phyloP scores from a whole-genome alignment of 1,140 invertebrate genomes.

The Thereuonema tuberculata region DNA sequence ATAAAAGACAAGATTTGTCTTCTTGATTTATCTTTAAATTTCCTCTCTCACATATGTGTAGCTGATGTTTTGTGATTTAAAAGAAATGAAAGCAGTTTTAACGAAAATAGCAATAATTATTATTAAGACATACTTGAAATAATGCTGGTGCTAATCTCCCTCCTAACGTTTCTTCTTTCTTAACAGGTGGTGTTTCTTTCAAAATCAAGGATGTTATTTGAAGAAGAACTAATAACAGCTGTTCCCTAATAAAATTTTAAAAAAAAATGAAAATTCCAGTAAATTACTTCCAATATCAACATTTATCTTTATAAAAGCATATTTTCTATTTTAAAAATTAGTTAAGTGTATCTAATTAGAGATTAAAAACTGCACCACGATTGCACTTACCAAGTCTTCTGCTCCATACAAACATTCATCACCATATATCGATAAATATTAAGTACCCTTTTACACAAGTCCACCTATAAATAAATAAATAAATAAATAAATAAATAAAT shows the following conservation, averaged over 20 bases:
- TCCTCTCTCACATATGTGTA: too few species aligned
- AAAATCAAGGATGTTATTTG: constrained; percentile 85
- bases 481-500: neutral
- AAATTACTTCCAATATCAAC: constrained; percentile 11
- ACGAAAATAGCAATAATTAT: too few species aligned
- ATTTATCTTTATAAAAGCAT: too few species aligned
- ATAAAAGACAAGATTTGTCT: too few species aligned
- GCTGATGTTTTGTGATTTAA: too few species aligned
- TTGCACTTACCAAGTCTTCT: constrained; percentile 62
- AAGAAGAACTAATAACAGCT: constrained; percentile 67
- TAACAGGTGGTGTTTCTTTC: constrained; percentile 53
- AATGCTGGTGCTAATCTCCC: constrained; percentile 75
- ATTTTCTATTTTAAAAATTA: too few species aligned
- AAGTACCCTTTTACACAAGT: constrained; percentile 87
- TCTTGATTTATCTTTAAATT: too few species aligned
- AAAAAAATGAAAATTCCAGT: constrained; percentile 12
- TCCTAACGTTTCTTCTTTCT: constrained; percentile 61
- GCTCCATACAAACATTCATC: constrained; percentile 88
- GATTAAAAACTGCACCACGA: neutral
- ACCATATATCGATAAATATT: constrained; percentile 96
- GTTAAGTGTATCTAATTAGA: too few species aligned
- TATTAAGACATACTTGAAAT: constrained; percentile 53
- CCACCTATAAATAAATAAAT: constrained; percentile 49
- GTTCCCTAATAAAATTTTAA: constrained; percentile 53
- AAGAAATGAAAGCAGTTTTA: too few species aligned